Base-by-base conservation (phyloP, 2,888 invertebrate genomes). In the Leptinotarsa juncta region DNA sequence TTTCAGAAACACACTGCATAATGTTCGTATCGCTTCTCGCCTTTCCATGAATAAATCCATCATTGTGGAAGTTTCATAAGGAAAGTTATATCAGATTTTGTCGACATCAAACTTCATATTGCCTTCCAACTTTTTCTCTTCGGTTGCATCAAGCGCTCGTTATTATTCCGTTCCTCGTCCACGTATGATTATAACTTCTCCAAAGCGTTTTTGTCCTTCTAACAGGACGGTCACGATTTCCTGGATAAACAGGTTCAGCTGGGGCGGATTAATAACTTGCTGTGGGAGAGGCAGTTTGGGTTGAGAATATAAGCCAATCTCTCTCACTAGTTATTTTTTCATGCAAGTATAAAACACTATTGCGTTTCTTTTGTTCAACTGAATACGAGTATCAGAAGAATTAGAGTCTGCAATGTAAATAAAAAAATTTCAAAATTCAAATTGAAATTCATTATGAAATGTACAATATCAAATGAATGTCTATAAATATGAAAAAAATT, bases 161-260 rank as follows among this genome's bases (percentile, higher is more conserved):
- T 57, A 60, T 69, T 57, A 69, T 69, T 69, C 69, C 20, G 23
- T 12, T 12, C 57, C 7, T 57, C 15, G 23, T n/a, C 60, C 69
- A 69, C 69, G 60, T 69, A 69, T 69, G 69, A 69, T 69, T 69
- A 69, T 69, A 69, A 69, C 57, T 69, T 32, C 57, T 48, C 48
- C 20, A 48, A 48, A 53, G 49, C 42, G 42, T 69, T 69, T 69
- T 69, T 48, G 65, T 57, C 23, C n/a, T 51, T 12, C 20, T 23
- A 48, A 48, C 16, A 57, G 15, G 57, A 71, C n/a, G 74, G 66
- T 72, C 72, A 65, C 69, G 71, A 66, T 65, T 69, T 57, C 66
- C 55, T 48, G 32, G 69, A 75, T 50, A 69, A 70, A 51, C n/a
- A 70, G 70, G 71, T 32, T 32, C 49, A 65, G 16, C 48, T 42